Conservation (phyloP, 1,140 invertebrate species). For the Atta colombica region DNA sequence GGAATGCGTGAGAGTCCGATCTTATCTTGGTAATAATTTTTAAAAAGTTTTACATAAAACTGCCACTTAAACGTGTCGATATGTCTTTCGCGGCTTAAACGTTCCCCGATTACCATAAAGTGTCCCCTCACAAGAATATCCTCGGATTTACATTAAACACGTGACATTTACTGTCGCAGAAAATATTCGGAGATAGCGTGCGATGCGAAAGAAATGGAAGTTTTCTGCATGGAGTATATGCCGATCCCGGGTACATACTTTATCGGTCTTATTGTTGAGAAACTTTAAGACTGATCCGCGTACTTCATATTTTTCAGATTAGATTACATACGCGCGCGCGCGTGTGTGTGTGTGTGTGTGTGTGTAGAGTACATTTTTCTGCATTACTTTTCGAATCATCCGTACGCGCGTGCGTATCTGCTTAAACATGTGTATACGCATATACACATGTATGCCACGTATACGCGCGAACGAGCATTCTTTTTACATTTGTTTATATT, state of each 20-base stretch:
- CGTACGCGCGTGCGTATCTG: conserved; percentile 2
- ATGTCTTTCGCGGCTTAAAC: background rate
- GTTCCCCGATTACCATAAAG: conserved; percentile 11
- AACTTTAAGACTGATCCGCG: conserved; percentile 33
- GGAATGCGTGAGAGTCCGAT: conserved; percentile 13
- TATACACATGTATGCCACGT: background rate
- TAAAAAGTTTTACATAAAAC: conserved; percentile 5
- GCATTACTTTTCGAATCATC: background rate
- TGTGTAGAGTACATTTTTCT: background rate
- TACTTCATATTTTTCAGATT: conserved; percentile 39
- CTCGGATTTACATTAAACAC: conserved; percentile 14
- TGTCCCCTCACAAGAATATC: background rate
- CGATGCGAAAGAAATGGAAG: background rate
- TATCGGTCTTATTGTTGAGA: conserved; percentile 31
- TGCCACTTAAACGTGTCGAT: background rate
- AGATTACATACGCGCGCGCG: conserved; percentile 11
- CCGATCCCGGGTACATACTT: background rate
- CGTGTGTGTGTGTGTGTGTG: too few relatives aligned
- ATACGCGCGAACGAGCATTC: background rate
- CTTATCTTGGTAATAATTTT: conserved; percentile 1
- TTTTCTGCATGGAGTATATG: conserved; percentile 11
- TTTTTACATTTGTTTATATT: conserved; percentile 35
- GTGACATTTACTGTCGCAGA: background rate
- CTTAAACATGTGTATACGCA: conserved; percentile 8
- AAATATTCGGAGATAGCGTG: background rate